Evolutionary conservation across 2,888 invertebrate species (phyloP).

Genomic region (Iselma pallidipennis): DNA sequence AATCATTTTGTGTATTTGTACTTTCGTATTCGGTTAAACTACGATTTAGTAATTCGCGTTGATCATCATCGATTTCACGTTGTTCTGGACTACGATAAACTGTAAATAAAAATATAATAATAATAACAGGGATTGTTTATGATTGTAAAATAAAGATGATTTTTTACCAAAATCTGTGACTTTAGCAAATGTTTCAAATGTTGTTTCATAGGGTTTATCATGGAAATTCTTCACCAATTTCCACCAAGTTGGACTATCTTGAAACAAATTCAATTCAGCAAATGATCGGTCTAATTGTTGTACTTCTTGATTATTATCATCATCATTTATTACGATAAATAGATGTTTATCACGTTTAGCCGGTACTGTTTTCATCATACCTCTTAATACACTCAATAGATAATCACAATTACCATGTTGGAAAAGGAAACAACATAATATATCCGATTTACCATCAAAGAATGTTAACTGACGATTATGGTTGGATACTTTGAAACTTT

Average conservation of each 20-base stretch:
- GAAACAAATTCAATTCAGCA: conserved; percentile 82
- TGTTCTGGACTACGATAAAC: conserved; percentile 68
- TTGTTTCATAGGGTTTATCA: conserved; percentile 79
- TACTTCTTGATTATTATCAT: conserved; percentile 64
- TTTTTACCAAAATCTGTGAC: conserved; percentile 74
- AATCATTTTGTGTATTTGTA: conserved; percentile 67
- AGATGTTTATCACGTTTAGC: conserved; percentile 73
- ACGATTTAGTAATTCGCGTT: conserved; percentile 65
- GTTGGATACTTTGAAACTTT: conserved; percentile 63
- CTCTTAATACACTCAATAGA: conserved; percentile 67
- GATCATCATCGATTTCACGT: conserved; percentile 65
- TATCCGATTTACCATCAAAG: conserved; percentile 71
- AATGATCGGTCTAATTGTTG: conserved; percentile 82
- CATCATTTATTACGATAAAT: conserved; percentile 66
- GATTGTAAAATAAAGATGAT: not conserved
- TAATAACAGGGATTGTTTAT: not conserved
- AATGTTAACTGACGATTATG: conserved; percentile 59
- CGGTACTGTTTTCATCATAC: conserved; percentile 67
- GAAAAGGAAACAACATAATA: conserved; percentile 82
- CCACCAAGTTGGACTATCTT: conserved; percentile 72
- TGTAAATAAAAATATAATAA: conserved; percentile 34
- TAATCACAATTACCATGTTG: conserved; percentile 84
- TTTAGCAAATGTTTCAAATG: conserved; percentile 85
- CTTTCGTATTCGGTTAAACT: conserved; percentile 59
- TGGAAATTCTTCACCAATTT: conserved; percentile 63